Percentiles rank a stretch among this genome's conserved stretches.
Conservation (phyloP, 2,797 vertebrate genomes). For the Cygnus olor region DNA sequence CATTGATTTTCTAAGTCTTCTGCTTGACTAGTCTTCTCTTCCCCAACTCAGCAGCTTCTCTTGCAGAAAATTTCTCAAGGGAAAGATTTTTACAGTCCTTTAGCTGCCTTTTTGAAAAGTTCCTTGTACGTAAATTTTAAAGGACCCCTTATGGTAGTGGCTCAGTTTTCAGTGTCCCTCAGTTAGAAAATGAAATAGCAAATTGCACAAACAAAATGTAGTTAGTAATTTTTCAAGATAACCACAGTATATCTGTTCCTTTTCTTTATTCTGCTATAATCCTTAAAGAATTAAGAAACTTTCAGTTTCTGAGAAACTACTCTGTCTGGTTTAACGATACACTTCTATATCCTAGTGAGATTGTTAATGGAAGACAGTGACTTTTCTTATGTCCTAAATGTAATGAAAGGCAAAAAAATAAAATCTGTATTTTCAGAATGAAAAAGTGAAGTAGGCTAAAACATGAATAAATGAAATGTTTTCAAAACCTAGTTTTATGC, state of each 20-base stretch:
- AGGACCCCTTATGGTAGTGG: not conserved
- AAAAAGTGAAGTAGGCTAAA: not conserved
- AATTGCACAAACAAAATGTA: not conserved
- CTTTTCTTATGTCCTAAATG: not conserved
- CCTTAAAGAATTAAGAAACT: not conserved
- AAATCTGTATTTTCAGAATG: not conserved
- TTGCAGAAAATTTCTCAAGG: conserved; percentile 11
- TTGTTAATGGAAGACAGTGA: not conserved
- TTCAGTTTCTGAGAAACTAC: not conserved
- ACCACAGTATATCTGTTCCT: fast-evolving
- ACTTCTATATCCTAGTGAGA: not conserved
- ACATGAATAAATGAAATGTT: not conserved
- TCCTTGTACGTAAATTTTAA: not conserved
- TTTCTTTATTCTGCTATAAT: not conserved
- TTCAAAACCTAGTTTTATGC: not conserved
- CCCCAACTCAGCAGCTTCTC: not conserved
- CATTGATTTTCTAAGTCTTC: not conserved
- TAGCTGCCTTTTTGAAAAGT: not conserved
- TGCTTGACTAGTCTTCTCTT: not conserved
- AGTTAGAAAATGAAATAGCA: not conserved
- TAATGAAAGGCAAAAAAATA: not conserved
- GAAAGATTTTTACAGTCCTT: not conserved
- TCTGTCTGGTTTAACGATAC: not conserved
- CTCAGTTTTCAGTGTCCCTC: not conserved
- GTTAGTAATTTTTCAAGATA: not conserved